Conservation (phyloP, 2,888 invertebrate species). For the Melanotus villosus region DNA sequence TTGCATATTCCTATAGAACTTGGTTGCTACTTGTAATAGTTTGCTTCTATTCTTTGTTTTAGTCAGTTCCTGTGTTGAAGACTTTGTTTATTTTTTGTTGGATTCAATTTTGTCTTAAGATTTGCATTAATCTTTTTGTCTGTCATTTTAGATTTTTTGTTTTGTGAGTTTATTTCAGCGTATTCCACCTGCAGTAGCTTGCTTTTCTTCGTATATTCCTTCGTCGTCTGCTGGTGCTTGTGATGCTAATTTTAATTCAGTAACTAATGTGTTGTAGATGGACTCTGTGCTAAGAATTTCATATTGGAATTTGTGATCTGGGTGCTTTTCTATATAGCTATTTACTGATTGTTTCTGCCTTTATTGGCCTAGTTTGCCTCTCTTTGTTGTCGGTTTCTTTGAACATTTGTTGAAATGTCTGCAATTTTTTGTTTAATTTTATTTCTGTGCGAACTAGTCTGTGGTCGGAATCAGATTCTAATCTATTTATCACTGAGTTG, state of each 20-base stretch:
- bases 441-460: neutral
- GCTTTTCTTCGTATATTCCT: neutral
- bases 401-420: neutral
- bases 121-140: neutral
- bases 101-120: neutral
- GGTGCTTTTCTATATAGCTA: neutral
- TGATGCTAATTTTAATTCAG: neutral
- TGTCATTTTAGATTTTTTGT: neutral
- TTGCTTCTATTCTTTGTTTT: neutral
- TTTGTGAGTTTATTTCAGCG: constrained; percentile 7
- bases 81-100: neutral
- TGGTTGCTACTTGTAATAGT: neutral
- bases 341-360: neutral
- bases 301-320: neutral
- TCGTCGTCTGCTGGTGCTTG: neutral
- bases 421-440: neutral
- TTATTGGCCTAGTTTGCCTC: neutral
- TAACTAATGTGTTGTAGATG: neutral
- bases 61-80: neutral
- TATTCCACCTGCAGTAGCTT: constrained; percentile 10
- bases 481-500: neutral
- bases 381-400: neutral
- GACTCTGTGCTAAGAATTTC: neutral
- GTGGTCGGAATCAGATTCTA: neutral
- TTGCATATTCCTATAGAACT: neutral